phyloP scores from a whole-genome alignment of 2,888 invertebrate genomes.

The Lamellibrachia columna region DNA sequence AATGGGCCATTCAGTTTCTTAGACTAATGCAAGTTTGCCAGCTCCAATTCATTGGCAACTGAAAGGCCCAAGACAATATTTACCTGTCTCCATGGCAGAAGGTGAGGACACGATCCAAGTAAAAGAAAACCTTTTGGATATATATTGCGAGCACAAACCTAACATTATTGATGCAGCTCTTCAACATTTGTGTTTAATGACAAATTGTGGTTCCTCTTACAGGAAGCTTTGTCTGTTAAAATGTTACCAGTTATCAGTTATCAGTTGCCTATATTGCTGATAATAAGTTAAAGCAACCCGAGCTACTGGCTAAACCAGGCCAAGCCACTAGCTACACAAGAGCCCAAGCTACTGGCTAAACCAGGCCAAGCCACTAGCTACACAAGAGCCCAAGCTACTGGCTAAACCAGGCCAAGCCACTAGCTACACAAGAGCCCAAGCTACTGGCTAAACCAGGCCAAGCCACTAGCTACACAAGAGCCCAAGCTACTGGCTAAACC shows the following conservation, averaged over 20 bases:
- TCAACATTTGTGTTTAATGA: not conserved
- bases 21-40: not conserved
- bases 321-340: too few relatives aligned
- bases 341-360: too few relatives aligned
- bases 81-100: slow-evolving; percentile 3
- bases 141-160: not conserved
- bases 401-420: too few relatives aligned
- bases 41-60: not conserved
- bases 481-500: too few relatives aligned
- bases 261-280: not conserved
- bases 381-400: too few relatives aligned
- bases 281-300: too few relatives aligned
- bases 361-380: too few relatives aligned
- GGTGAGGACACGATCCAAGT: not conserved
- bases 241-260: not conserved
- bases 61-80: slow-evolving; percentile 10
- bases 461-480: too few relatives aligned
- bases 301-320: too few relatives aligned
- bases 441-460: too few relatives aligned
- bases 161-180: not conserved
- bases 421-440: too few relatives aligned
- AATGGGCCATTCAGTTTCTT: not conserved
- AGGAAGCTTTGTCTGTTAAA: not conserved
- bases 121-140: not conserved
- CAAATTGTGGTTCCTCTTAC: not conserved